These are phyloP conservation scores for Drosophila nigromelanica DNA, from an alignment of 1,140 invertebrate genomes.

Conservation along the genomic window DNA sequence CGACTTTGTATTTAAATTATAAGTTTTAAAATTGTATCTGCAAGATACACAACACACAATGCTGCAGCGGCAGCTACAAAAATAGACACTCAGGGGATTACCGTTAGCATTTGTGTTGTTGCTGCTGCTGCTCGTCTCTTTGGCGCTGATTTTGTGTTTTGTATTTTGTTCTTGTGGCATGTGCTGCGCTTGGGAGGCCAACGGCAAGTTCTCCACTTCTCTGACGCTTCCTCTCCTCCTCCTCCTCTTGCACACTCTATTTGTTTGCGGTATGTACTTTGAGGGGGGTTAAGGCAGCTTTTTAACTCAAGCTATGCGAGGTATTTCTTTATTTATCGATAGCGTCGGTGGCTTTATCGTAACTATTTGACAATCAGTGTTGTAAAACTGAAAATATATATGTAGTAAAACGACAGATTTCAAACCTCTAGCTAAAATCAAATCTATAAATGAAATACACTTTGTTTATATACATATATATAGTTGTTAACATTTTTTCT, in stretches of 20 bases:
- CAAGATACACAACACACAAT: constrained; percentile 48
- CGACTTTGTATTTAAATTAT: constrained; percentile 81
- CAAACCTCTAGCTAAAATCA: too few species aligned
- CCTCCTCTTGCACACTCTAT: background rate
- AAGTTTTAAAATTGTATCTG: constrained; percentile 72
- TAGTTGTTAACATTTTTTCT: background rate
- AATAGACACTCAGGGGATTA: constrained; percentile 75
- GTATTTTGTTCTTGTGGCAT: constrained; percentile 39
- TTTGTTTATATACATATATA: too few species aligned
- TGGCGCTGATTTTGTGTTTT: constrained; percentile 8
- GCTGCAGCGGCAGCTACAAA: constrained; percentile 54
- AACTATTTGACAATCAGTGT: background rate
- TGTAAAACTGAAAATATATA: background rate
- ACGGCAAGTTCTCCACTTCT: constrained; percentile 53
- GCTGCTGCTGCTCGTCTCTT: constrained; percentile 5
- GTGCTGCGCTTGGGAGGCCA: constrained; percentile 69
- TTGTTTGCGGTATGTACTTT: constrained; percentile 18
- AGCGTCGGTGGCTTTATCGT: background rate
- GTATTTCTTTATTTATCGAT: background rate
- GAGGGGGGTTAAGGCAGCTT: constrained; percentile 23
- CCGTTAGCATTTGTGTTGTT: constrained; percentile 68
- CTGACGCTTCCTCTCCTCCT: background rate
- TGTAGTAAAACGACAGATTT: too few species aligned
- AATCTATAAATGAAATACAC: too few species aligned
- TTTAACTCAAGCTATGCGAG: background rate